Base-by-base conservation (phyloP, 1,140 invertebrate genomes). In the Neelides sp. region DNA sequence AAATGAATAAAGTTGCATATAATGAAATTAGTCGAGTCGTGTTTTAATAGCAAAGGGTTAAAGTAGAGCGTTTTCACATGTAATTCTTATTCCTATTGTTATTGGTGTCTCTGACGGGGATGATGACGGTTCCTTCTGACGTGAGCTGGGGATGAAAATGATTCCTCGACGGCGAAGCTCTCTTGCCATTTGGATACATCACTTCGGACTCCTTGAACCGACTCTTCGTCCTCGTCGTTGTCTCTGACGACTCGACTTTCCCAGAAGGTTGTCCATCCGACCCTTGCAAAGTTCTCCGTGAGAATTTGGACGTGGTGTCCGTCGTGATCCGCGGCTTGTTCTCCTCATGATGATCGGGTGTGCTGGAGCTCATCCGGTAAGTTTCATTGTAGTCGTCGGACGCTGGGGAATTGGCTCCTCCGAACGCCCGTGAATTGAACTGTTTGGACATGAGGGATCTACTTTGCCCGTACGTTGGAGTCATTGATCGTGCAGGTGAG, bases 381-480 rank as follows among this genome's bases (percentile, higher is more conserved):
- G 78, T 80, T 64, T 80, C 78, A 1, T 77, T 76, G 61, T 76
- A 82, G 63, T 82, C 78, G 46, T 79, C 78, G 60, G 61, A 72
- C 64, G 63, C 4, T 34, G 58, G 48, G 7, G 55, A 57, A 53
- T 50, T 57, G 2, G 48, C 37, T n/a, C 52, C 53, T 10, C 58
- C 52, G 10, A 53, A 60, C 23, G 47, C 63, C 67, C 20, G 65
- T 47, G 39, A 61, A n/a, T n/a, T 65, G 68, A 48, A 63, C 69
- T 50, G 48, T 62, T 49, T 66, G 63, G 42, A 65, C 64, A 17
- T 52, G 62, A n/a, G n/a, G n/a, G n/a, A n/a, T n/a, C n/a, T n/a
- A n/a, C n/a, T n/a, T n/a, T n/a, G n/a, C n/a, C n/a, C n/a, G n/a
- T 39, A 50, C 15, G 58, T 57, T 36, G 59, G 59, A 2, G 55